Conservation (phyloP, 2,888 invertebrate genomes). For the Anthrax anthrax region DNA sequence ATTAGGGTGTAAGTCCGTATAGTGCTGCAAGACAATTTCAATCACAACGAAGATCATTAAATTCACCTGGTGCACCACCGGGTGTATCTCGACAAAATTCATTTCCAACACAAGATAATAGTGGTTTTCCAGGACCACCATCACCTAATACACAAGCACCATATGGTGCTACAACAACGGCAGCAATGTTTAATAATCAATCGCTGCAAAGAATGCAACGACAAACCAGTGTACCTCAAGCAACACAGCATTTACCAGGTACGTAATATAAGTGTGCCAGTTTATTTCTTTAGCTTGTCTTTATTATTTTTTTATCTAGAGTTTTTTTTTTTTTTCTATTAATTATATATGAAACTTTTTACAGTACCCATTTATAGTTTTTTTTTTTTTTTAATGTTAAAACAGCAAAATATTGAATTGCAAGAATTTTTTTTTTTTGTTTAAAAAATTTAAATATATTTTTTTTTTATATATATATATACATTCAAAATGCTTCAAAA, state of each 20-base stretch:
- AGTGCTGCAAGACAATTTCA: constrained; percentile 27
- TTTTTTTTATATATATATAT: too few relatives aligned
- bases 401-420: too few relatives aligned
- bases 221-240: constrained; percentile 32
- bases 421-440: too few relatives aligned
- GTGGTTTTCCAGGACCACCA: constrained; percentile 21
- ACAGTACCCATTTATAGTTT: too few relatives aligned
- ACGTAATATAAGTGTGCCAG: constrained; percentile 1
- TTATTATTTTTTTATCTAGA: not conserved
- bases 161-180: constrained; percentile 17
- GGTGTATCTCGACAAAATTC: constrained; percentile 32
- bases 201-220: constrained; percentile 32
- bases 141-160: constrained; percentile 27
- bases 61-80: constrained; percentile 28
- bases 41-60: constrained; percentile 28
- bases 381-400: too few relatives aligned
- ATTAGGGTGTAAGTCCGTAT: constrained; percentile 27
- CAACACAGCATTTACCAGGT: constrained; percentile 35
- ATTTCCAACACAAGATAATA: constrained; percentile 19
- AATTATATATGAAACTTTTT: too few relatives aligned
- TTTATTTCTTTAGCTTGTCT: not conserved
- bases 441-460: too few relatives aligned
- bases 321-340: too few relatives aligned
- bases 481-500: too few relatives aligned
- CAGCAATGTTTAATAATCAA: constrained; percentile 25